Conservation (phyloP, 2,113 vertebrate genomes). For the Mastomys natalensis region DNA sequence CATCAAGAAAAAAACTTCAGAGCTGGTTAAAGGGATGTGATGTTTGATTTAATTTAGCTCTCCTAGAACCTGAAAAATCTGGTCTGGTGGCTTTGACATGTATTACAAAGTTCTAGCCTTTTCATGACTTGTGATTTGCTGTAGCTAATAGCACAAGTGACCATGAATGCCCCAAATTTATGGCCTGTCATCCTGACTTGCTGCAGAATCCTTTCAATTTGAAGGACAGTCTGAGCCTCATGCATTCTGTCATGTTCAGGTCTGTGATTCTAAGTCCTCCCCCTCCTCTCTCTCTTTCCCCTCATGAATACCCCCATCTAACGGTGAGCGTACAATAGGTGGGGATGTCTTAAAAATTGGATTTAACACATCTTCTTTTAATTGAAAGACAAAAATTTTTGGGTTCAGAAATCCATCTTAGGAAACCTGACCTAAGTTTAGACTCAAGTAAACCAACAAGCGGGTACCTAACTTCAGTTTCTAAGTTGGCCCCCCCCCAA, state of each 20-base stretch:
- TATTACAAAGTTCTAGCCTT: conserved; percentile 18
- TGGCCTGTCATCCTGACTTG: neutral
- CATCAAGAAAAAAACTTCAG: neutral
- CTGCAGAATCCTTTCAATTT: neutral
- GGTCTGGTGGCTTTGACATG: conserved; percentile 29
- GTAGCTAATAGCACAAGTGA: neutral
- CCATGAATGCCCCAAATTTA: neutral
- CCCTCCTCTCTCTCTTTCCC: neutral
- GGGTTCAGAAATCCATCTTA: too few relatives aligned
- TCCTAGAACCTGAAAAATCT: conserved; percentile 35
- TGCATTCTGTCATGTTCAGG: neutral
- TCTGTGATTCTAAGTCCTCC: neutral
- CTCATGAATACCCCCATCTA: neutral
- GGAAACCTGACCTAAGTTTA: too few relatives aligned
- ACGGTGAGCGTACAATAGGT: neutral
- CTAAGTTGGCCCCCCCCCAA: too few relatives aligned
- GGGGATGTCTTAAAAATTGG: neutral
- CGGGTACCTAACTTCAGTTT: too few relatives aligned
- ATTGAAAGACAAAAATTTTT: too few relatives aligned
- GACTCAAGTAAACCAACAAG: too few relatives aligned
- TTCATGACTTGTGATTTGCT: conserved; percentile 45
- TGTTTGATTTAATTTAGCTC: conserved; percentile 54
- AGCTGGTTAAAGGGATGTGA: conserved; percentile 2
- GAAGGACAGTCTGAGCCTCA: neutral
- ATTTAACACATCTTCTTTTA: neutral